These are phyloP conservation scores for Antennarius striatus DNA, from an alignment of 2,113 vertebrate species.

Conservation along the genomic window DNA sequence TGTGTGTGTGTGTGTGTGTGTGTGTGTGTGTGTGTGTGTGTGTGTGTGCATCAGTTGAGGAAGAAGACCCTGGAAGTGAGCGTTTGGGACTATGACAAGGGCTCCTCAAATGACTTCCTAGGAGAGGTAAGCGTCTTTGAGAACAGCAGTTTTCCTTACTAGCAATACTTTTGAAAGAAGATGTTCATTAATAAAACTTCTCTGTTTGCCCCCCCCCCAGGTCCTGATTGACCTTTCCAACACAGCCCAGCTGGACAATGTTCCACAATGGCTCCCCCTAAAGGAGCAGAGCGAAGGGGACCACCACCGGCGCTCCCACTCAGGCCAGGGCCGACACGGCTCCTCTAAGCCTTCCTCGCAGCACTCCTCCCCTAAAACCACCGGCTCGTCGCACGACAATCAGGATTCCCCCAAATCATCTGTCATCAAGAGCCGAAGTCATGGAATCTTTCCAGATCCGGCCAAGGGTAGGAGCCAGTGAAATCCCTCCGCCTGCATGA, in stretches of 20 bases:
- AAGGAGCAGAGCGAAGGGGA: conserved; percentile 95
- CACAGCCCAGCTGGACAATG: conserved; percentile 89
- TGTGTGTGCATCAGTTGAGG: conserved; percentile 85
- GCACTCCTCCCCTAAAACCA: conserved; percentile 81
- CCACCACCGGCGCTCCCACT: conserved; percentile 89
- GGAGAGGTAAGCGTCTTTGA: conserved; percentile 86
- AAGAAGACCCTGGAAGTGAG: conserved; percentile 98
- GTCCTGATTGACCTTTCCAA: conserved; percentile 94
- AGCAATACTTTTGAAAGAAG: neutral
- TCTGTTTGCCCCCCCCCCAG: conserved; percentile 64
- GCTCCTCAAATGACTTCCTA: conserved; percentile 97
- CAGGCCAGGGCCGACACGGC: conserved; percentile 85
- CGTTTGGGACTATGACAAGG: conserved; percentile 98
- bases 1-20: conserved; percentile 64
- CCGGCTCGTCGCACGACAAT: conserved; percentile 82
- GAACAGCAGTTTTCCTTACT: too few species aligned
- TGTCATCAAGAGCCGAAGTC: conserved; percentile 98
- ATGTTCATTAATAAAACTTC: neutral
- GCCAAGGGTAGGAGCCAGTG: conserved; percentile 89
- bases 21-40: conserved; percentile 44
- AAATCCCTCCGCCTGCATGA: conserved; percentile 17
- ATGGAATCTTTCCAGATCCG: conserved; percentile 96
- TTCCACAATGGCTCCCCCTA: conserved; percentile 90
- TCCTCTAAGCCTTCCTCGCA: conserved; percentile 88
- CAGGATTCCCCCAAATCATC: conserved; percentile 93